Evolutionary conservation across 2,113 vertebrate genomes (phyloP).

Genomic region (Brachyhypopomus occidentalis): DNA sequence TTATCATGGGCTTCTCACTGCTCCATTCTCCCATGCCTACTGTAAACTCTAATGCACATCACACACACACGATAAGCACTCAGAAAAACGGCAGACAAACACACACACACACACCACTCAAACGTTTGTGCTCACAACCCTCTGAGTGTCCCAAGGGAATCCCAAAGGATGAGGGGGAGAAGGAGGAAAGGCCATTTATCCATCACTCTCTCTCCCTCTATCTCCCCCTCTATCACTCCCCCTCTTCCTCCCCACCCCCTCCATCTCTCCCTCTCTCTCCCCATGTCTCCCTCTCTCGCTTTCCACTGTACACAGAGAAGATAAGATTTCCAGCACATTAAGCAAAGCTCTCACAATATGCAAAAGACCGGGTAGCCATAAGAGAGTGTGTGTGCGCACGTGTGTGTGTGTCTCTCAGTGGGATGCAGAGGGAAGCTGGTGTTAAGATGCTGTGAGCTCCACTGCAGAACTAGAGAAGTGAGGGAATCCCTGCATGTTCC

Average conservation of each 20-base stretch:
- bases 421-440: neutral
- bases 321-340: constrained; percentile 45
- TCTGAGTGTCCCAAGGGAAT: neutral
- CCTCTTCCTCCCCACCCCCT: too few relatives aligned
- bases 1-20: neutral
- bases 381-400: neutral
- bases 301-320: neutral
- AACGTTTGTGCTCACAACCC: neutral
- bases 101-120: constrained; percentile 7
- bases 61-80: neutral
- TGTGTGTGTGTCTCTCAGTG: neutral
- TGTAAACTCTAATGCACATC: neutral
- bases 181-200: neutral
- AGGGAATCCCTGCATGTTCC: constrained; percentile 10
- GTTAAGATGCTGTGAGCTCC: constrained; percentile 2
- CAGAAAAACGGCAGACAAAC: neutral
- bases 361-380: neutral
- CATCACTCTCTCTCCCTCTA: too few relatives aligned
- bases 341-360: constrained; percentile 41
- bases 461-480: neutral
- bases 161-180: constrained; percentile 51
- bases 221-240: too few relatives aligned
- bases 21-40: constrained; percentile 33
- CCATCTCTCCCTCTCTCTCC: too few relatives aligned
- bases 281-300: neutral